Base-by-base conservation (phyloP, 2,888 invertebrate genomes). In the Periphyllus acericola region DNA sequence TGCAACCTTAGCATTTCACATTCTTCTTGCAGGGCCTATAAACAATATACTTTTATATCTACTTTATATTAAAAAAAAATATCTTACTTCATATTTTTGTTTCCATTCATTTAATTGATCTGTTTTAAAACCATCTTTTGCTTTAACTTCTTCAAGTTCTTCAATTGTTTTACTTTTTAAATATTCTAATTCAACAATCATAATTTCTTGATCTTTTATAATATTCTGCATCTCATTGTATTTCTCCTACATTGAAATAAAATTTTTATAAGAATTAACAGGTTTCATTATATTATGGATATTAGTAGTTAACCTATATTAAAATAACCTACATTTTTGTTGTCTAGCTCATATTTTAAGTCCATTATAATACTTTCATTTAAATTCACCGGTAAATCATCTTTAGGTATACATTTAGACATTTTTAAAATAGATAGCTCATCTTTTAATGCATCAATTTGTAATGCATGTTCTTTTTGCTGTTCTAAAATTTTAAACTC, bases 1-100 rank as follows among this genome's bases (percentile, higher is more conserved):
- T 91, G 90, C 40, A 89, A 87, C 29, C 89, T 89, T n/a, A 90
- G 68, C 46, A 90, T 72, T 19, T 89, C 90, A 71, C 89, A 90
- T 84, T 90, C 90, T 80, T 90, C 90, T 83, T 89, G 89, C 25
- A 89, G 32, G 74, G 88, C 89, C 90, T 90, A 46, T 17, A 84
- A 34, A 74, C 11, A 34, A 32, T 19, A 40, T 29, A 55, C 19
- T n/a, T 55, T 40, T 29, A 71, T 32, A 32, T 72, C 34, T 72
- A 60, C 60, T 46, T 40, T 60, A 78, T 9, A 29, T 75, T 21
- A 2, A 60, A 76, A 83, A 6, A 40, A 32, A 36, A 83, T 14
- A 29, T 75, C 71, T 29, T 66, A 87, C 86, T 9, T 87, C 86
- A 32, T 80, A 80, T 81, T 87, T 87, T 60, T 87, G 72, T 19